Base-by-base conservation (phyloP, 2,797 vertebrate species). In the Typhlichthys subterraneus region DNA sequence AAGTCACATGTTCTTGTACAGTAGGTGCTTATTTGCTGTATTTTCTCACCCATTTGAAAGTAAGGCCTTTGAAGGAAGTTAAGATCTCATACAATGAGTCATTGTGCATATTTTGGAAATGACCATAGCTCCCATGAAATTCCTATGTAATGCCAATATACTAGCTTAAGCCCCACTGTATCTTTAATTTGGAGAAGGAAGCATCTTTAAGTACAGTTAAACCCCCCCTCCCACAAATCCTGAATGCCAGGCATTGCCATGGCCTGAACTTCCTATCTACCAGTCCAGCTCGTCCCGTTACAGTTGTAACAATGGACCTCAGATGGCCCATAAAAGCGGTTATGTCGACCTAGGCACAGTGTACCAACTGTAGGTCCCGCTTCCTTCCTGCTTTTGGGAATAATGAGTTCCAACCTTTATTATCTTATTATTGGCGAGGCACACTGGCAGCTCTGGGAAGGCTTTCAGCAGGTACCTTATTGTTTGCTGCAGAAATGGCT, bases 371-470 rank as follows among this genome's bases (percentile, higher is more conserved):
- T 84, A 85, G 75, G 76, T 87, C 76, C 77, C 17, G 71, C 69
- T 92, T 92, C 90, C 90, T 92, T 92, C 89, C 90, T 85, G 87
- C 79, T 76, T 82, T 67, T 31, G 77, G 75, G 76, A 81, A 83
- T 87, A 88, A 86, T 77, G 73, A 45, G 75, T 88, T 87, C 79
- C 84, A 77, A 72, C 67, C 77, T 88, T 90, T 87, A 85, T 84
- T 86, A 59, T 72, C 75, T 82, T 87, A 80, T 87, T 89, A 86
- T 81, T 86, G 79, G 88, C 83, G 84, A 57, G 55, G 53, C 71
- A 81, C 79, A 73, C 75, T 79, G 76, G 84, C 73, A 77, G 82
- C 81, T 81, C 84, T 88, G 87, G 87, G 82, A 86, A 84, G 82
- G 75, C 77, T 87, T 82, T 81, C 77, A 83, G 67, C 65, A 53